Percentiles rank a stretch among this genome's conserved stretches.
Conservation (phyloP, 2,113 vertebrate species). For the Rhineura floridana region DNA sequence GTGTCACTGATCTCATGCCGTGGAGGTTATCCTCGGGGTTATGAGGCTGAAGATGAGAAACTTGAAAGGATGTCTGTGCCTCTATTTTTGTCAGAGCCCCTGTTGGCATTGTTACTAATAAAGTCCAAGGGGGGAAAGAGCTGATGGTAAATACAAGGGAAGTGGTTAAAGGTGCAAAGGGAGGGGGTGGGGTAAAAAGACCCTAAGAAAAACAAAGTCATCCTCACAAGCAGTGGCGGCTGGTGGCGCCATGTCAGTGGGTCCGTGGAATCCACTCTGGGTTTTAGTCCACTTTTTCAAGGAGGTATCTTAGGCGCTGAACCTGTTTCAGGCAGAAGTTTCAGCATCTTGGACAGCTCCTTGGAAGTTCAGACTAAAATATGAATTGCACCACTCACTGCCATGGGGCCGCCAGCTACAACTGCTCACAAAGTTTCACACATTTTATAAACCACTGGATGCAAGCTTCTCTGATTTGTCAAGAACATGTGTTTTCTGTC, state of each 20-base stretch:
- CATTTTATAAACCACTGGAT: conserved; percentile 9
- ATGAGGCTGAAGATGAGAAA: conserved; percentile 42
- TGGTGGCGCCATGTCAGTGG: too few relatives aligned
- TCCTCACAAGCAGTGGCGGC: conserved; percentile 6
- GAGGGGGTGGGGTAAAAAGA: not conserved
- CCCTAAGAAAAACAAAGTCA: accelerated
- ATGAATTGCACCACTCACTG: too few relatives aligned
- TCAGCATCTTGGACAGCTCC: too few relatives aligned
- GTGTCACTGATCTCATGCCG: conserved; percentile 12
- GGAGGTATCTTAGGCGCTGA: too few relatives aligned
- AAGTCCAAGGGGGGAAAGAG: not conserved
- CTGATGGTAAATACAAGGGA: not conserved
- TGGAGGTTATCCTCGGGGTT: conserved; percentile 8
- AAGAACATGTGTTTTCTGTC: not conserved
- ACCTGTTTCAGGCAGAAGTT: too few relatives aligned
- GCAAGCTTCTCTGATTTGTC: not conserved
- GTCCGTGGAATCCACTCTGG: too few relatives aligned
- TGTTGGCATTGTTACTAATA: conserved; percentile 23
- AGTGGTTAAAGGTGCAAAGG: not conserved
- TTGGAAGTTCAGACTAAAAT: too few relatives aligned
- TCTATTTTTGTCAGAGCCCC: conserved; percentile 18
- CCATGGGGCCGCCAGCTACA: too few relatives aligned
- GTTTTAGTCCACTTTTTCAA: too few relatives aligned
- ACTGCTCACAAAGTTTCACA: too few relatives aligned
- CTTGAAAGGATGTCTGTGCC: not conserved